Conservation (phyloP, 2,888 invertebrate species). For the Willowsia nigromaculata region DNA sequence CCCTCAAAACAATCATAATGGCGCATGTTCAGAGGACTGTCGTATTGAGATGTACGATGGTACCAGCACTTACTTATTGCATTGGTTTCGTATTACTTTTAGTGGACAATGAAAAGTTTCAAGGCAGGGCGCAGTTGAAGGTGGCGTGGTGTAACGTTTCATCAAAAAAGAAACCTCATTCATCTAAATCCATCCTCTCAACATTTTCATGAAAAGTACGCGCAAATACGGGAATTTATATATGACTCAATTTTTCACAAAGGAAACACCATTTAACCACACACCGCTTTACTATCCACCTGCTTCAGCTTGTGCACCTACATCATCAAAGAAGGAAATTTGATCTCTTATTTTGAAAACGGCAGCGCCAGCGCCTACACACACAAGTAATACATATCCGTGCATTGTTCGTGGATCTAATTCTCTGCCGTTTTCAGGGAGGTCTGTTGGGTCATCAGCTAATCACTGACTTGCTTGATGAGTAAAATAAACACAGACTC, state of each 20-base stretch:
- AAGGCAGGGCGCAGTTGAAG: not conserved
- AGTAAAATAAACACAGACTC: not conserved
- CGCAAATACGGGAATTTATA: not conserved
- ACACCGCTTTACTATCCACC: constrained; percentile 2
- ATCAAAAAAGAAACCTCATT: not conserved
- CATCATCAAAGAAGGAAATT: constrained; percentile 41
- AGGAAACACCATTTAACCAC: constrained; percentile 38
- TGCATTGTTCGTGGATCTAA: not conserved
- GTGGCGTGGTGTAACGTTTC: constrained; percentile 2
- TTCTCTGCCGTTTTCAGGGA: constrained; percentile 55
- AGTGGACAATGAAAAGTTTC: not conserved
- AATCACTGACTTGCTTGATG: constrained; percentile 61
- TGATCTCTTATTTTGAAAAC: constrained; percentile 45
- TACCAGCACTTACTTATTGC: not conserved
- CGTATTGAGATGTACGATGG: not conserved
- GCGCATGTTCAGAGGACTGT: too few relatives aligned
- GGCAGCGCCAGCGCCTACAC: constrained; percentile 46
- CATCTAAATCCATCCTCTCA: too few relatives aligned
- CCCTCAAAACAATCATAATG: too few relatives aligned
- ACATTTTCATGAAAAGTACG: too few relatives aligned
- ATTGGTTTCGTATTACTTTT: constrained; percentile 18
- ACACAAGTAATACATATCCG: not conserved
- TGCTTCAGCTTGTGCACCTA: not conserved
- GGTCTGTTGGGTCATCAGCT: constrained; percentile 58
- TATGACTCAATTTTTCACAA: constrained; percentile 44